Evolutionary conservation across 2,888 invertebrate genomes (phyloP).

Genomic region (Monochamus alternatus): DNA sequence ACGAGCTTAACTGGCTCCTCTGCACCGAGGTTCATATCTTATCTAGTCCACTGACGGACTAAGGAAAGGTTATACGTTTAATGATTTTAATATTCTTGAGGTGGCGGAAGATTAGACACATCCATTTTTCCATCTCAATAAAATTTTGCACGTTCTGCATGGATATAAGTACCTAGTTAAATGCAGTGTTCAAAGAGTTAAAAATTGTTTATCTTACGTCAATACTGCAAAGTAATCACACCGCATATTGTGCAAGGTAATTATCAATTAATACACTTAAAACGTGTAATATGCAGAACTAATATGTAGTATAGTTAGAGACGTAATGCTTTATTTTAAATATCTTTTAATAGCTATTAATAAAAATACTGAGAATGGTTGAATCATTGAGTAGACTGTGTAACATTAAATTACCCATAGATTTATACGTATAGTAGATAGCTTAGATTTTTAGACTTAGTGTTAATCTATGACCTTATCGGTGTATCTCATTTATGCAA

Average conservation of each 20-base stretch:
- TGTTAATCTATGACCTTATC: conserved; percentile 44
- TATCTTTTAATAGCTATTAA: conserved; percentile 14
- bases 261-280: conserved; percentile 20
- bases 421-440: conserved; percentile 32
- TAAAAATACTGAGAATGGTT: conserved; percentile 2
- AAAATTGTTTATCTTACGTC: too few relatives aligned
- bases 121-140: too few relatives aligned
- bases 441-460: conserved; percentile 22
- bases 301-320: background rate
- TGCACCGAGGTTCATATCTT: conserved; percentile 3
- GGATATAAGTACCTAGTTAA: too few relatives aligned
- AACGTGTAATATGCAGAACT: conserved; percentile 3
- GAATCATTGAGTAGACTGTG: background rate
- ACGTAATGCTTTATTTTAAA: conserved; percentile 7
- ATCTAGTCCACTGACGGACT: conserved; percentile 19
- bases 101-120: too few relatives aligned
- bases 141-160: too few relatives aligned
- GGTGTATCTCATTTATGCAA: conserved; percentile 44
- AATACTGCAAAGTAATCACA: background rate
- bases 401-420: conserved; percentile 15
- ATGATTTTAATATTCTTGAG: too few relatives aligned
- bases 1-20: conserved; percentile 1
- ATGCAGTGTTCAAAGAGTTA: too few relatives aligned
- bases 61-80: too few relatives aligned
- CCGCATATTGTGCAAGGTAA: conserved; percentile 1